phyloP scores from a whole-genome alignment of 2,888 invertebrate genomes.

The Aporophyla lueneburgensis region DNA sequence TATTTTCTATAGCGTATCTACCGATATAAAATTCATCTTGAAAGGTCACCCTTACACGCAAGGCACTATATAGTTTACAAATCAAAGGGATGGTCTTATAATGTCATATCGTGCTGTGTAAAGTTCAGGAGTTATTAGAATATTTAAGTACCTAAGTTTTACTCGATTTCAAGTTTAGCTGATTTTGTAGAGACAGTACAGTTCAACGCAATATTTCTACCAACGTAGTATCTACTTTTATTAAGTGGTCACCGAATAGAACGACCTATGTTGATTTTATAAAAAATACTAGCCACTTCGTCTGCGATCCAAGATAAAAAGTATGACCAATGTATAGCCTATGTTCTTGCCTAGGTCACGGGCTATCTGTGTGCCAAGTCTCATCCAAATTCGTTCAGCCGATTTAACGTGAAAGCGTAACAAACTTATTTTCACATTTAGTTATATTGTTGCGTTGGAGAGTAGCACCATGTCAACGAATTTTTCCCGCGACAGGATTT shows the following conservation, averaged over 20 bases:
- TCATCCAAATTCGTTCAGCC: too few relatives aligned
- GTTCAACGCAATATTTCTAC: not conserved
- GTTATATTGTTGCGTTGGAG: too few relatives aligned
- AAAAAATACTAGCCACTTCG: too few relatives aligned
- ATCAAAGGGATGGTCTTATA: conserved; percentile 21
- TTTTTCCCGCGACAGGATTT: too few relatives aligned
- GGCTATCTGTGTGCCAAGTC: too few relatives aligned
- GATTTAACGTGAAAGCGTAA: too few relatives aligned
- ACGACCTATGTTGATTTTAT: not conserved
- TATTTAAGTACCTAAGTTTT: conserved; percentile 3
- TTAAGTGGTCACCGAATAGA: too few relatives aligned
- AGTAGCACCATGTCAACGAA: too few relatives aligned
- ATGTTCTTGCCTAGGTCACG: too few relatives aligned
- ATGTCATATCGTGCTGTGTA: conserved; percentile 4
- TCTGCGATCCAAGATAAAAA: too few relatives aligned
- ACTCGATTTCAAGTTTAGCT: conserved; percentile 16
- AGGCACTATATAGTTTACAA: conserved; percentile 24
- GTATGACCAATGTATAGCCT: too few relatives aligned
- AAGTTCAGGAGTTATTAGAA: conserved; percentile 23
- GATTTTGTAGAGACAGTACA: not conserved
- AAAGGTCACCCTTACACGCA: conserved; percentile 49
- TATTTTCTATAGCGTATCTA: conserved; percentile 29
- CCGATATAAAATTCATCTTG: conserved; percentile 31
- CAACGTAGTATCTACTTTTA: not conserved
- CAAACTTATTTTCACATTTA: too few relatives aligned